phyloP scores from a whole-genome alignment of 1,140 invertebrate genomes.

The Caenorhabditis briggsae region DNA sequence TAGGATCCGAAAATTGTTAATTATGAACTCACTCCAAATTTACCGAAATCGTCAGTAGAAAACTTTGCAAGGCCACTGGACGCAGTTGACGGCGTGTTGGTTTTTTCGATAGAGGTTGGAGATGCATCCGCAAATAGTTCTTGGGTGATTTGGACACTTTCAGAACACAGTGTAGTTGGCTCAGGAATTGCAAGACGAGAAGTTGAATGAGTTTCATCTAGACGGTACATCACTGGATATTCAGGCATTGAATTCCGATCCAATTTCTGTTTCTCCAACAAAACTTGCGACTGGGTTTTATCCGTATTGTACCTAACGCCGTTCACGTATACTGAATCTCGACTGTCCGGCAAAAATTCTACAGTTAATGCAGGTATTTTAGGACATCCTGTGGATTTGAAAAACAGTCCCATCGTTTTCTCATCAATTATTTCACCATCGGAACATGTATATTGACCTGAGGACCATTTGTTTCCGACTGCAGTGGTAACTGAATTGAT shows the following conservation, averaged over 20 bases:
- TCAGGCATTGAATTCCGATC: neutral
- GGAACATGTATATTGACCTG: neutral
- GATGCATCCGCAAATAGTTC: no score
- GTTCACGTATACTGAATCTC: neutral
- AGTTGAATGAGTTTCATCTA: neutral
- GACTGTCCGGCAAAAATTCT: neutral
- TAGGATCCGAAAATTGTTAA: neutral
- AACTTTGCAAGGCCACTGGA: neutral
- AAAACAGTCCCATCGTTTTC: neutral
- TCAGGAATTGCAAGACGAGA: neutral
- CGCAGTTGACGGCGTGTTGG: neutral
- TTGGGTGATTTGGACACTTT: no score
- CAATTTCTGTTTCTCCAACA: neutral
- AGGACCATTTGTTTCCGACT: neutral
- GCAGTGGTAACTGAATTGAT: neutral
- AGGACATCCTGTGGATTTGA: neutral
- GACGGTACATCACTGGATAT: neutral
- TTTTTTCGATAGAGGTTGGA: no score
- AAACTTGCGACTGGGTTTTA: neutral
- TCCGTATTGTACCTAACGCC: neutral
- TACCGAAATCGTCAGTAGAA: neutral
- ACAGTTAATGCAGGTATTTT: neutral
- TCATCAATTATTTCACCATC: constrained; percentile 12
- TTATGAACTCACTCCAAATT: neutral
- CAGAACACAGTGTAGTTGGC: no score